Evolutionary conservation across 2,113 vertebrate genomes (phyloP), one percentile per base, ranked within the genome.

Genomic region (Amblyopsis rosae): DNA sequence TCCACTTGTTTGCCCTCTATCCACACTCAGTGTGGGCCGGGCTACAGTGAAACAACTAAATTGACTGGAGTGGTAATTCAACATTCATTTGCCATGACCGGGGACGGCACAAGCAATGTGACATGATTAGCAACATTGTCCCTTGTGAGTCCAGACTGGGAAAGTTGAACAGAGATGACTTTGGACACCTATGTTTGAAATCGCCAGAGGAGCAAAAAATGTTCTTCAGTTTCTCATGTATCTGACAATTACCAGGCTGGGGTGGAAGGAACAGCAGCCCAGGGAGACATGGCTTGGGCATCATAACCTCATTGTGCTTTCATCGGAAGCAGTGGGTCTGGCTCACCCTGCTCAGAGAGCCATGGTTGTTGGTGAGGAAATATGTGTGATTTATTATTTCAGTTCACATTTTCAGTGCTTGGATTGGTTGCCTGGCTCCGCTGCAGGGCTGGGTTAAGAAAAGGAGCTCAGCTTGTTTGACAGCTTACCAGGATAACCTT

Each of bases 241-340:
- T 3, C 45, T 57, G 75, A 77, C 65, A 80, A 67, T 66, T 71
- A 54, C 4, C 0, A 5, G 73, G 16, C 47, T 46, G 4, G 64
- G 78, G 75, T 56, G 48, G 75, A 61, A 59, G 63, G 75, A 79
- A 82, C 74, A 70, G 64, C 63, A 61, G 70, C 69, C 75, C 9
- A 45, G 70, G 79, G 87, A 80, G 41, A 0, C 16, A 65, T 69
- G 55, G 59, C 64, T 67, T 45, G n/a, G 65, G 33, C 49, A 66
- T 61, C 62, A 51, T 26, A 33, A 47, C 45, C 6, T 49, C 61
- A 69, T 70, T 73, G 26, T n/a, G 32, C 61, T 81, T 80, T 73
- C 66, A 82, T 69, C 76, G 53, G 16, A 49, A 59, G 46, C 68
- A 75, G 56, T 69, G 35, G 68, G 73, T 59, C 33, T 16, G 73